phyloP scores from a whole-genome alignment of 1,140 invertebrate genomes.

The Trinorchestia longiramus region DNA sequence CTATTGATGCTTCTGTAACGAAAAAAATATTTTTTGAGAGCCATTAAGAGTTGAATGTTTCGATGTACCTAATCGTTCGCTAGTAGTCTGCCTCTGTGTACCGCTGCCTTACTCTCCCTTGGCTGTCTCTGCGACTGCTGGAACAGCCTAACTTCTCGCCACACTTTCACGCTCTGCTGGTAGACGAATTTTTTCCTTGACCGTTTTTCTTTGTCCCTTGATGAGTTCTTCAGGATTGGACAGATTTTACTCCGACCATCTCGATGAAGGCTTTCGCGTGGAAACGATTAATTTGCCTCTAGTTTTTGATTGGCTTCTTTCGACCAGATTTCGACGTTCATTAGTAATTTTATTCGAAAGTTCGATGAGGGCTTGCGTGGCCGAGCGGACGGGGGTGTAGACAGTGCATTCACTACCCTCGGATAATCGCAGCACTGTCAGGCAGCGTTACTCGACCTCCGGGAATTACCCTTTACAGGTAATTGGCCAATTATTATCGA shows the following conservation, averaged over 20 bases:
- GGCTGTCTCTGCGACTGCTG: not conserved
- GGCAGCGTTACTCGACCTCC: not conserved
- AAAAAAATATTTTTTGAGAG: not conserved
- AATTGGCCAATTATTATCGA: not conserved
- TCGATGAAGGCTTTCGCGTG: slow-evolving; percentile 30
- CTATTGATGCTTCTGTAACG: not conserved
- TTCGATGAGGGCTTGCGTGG: not conserved
- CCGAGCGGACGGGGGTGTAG: not conserved
- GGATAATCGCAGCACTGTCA: not conserved
- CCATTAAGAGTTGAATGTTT: not conserved
- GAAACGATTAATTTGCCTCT: slow-evolving; percentile 34
- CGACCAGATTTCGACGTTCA: slow-evolving; percentile 28
- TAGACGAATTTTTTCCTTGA: not conserved
- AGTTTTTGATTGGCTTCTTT: slow-evolving; percentile 42
- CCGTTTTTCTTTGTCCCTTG: slow-evolving; percentile 8
- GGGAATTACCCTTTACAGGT: not conserved
- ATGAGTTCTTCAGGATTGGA: slow-evolving; percentile 14
- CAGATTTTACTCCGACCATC: slow-evolving; percentile 12
- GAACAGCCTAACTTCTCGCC: not conserved
- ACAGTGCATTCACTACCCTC: not conserved
- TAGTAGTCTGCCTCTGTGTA: not conserved
- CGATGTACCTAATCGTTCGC: not conserved
- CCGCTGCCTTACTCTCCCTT: not conserved
- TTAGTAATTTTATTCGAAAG: slow-evolving; percentile 33
- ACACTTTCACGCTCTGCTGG: not conserved